phyloP scores from a whole-genome alignment of 2,888 invertebrate genomes.

The Caradrina clavipalpis region DNA sequence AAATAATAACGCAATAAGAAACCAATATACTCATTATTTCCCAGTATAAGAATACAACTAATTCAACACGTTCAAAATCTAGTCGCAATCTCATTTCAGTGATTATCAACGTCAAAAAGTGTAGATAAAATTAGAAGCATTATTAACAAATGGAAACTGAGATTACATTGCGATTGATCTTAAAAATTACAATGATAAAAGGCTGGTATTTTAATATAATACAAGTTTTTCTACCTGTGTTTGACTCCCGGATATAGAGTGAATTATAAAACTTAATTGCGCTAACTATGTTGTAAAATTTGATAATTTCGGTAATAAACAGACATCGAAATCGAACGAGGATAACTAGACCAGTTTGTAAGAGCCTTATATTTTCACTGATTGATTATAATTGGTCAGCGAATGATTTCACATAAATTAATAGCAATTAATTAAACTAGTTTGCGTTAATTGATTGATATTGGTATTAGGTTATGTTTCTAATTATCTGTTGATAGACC shows the following conservation, averaged over 20 bases:
- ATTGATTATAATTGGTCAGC: conserved; percentile 48
- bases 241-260: conserved; percentile 23
- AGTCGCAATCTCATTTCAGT: too few species aligned
- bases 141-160: too few species aligned
- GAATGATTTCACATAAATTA: conserved; percentile 21
- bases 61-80: too few species aligned
- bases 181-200: too few species aligned
- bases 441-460: conserved; percentile 16
- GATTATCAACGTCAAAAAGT: too few species aligned
- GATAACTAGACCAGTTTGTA: conserved; percentile 16
- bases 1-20: too few species aligned
- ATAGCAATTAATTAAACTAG: conserved; percentile 25
- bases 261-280: conserved; percentile 31
- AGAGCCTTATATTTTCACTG: conserved; percentile 30
- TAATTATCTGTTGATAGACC: not conserved
- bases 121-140: too few species aligned
- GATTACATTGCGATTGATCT: too few species aligned
- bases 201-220: not conserved
- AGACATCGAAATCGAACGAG: not conserved
- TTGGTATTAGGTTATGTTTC: conserved; percentile 8
- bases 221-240: conserved; percentile 7
- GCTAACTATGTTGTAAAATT: conserved; percentile 31
- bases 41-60: too few species aligned
- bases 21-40: too few species aligned
- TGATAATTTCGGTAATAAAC: conserved; percentile 25